phyloP scores from a whole-genome alignment of 2,797 vertebrate species.

The Onychomys arenicola region DNA sequence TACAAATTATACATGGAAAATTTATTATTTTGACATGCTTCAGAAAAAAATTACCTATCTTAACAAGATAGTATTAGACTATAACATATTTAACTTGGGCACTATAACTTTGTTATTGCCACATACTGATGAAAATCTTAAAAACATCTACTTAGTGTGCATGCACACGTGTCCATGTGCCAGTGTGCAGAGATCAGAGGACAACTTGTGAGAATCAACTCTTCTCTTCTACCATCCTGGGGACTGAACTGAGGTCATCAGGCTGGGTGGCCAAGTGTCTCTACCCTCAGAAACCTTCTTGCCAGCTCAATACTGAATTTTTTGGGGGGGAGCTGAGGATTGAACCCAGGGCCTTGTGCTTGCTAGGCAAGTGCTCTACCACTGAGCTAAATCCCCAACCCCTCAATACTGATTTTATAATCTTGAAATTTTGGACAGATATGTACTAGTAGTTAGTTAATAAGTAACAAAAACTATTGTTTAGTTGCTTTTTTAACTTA shows the following conservation, averaged over 20 bases:
- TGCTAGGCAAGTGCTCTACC: too few relatives aligned
- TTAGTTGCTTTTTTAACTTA: background rate
- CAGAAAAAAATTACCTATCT: conserved; percentile 48
- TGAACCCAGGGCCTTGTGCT: too few relatives aligned
- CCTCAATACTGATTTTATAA: conserved; percentile 51
- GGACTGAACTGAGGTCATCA: background rate
- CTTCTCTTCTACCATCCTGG: background rate
- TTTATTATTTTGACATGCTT: background rate
- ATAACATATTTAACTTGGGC: conserved; percentile 9
- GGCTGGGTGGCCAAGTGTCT: background rate
- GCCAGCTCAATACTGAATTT: conserved; percentile 42
- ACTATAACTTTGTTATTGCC: background rate
- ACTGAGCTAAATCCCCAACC: too few relatives aligned
- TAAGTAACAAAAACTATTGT: conserved; percentile 26
- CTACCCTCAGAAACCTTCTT: background rate
- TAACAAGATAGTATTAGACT: conserved; percentile 26
- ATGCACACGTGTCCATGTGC: background rate
- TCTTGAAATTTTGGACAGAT: conserved; percentile 48
- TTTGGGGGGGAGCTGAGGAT: too few relatives aligned
- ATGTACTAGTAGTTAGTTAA: conserved; percentile 43
- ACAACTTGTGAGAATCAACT: background rate
- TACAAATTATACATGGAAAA: background rate
- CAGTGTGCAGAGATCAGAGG: background rate
- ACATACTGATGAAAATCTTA: background rate
- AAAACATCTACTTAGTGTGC: background rate